Percentiles rank a stretch among this genome's conserved stretches.
Conservation (phyloP, 2,797 vertebrate genomes). For the Squalus acanthias region DNA sequence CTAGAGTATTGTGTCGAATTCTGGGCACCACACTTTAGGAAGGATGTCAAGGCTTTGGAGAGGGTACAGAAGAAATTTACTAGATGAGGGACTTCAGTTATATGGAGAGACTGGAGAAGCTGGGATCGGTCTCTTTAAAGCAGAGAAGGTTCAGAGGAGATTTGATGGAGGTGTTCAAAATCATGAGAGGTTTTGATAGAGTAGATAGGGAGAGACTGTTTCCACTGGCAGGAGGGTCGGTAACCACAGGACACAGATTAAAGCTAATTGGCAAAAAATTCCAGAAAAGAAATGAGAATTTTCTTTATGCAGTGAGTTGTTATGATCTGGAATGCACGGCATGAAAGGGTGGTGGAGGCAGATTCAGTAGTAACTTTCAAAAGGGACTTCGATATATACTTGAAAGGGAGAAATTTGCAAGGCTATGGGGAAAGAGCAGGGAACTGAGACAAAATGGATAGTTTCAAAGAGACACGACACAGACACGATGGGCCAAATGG, state of each 20-base stretch:
- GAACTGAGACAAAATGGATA: background rate
- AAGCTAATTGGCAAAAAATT: background rate
- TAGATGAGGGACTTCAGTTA: background rate
- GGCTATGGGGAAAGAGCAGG: background rate
- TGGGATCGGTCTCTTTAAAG: background rate
- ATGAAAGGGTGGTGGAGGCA: background rate
- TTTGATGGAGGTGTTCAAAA: background rate
- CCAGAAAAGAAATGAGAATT: background rate
- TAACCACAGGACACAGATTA: background rate
- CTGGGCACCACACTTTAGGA: background rate
- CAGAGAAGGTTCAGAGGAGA: background rate
- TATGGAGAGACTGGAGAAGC: background rate
- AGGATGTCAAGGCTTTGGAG: background rate
- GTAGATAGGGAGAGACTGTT: background rate
- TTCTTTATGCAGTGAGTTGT: background rate
- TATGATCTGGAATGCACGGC: background rate
- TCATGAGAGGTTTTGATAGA: background rate
- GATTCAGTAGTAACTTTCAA: background rate
- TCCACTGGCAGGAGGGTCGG: background rate
- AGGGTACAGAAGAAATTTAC: background rate
- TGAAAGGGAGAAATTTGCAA: background rate
- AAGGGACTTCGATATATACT: background rate
- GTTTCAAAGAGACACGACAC: background rate
- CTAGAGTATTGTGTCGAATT: background rate
- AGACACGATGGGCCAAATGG: background rate